Conservation (phyloP, 2,113 vertebrate genomes). For the Daubentonia madagascariensis region DNA sequence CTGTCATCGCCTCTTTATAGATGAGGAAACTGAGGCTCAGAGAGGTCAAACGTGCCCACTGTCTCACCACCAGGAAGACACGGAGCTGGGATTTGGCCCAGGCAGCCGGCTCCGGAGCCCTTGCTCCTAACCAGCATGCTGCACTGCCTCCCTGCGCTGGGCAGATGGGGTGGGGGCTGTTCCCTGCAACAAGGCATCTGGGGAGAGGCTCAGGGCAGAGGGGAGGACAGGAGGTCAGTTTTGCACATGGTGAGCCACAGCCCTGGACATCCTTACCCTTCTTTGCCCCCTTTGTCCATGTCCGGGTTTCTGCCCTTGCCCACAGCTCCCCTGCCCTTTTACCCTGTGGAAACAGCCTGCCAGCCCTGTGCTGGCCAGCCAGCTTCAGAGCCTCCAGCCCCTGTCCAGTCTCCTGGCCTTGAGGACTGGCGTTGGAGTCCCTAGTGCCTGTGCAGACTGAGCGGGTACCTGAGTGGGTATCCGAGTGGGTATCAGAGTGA, state of each 20-base stretch:
- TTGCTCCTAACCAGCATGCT: not conserved
- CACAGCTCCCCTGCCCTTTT: not conserved
- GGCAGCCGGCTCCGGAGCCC: not conserved
- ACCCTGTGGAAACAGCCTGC: not conserved
- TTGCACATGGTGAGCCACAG: not conserved
- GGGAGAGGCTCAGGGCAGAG: not conserved
- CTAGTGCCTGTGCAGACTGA: not conserved
- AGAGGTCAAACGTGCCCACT: not conserved
- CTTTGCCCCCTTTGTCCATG: not conserved
- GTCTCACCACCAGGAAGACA: not conserved
- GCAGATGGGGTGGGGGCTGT: not conserved
- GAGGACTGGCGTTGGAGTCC: not conserved
- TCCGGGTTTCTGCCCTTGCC: not conserved
- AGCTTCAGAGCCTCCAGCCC: not conserved
- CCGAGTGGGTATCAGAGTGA: not conserved
- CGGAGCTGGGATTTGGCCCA: not conserved
- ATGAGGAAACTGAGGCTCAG: not conserved
- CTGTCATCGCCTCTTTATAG: not conserved
- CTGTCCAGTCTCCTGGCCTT: not conserved
- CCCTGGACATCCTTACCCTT: not conserved
- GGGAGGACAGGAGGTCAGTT: not conserved
- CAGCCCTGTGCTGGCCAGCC: no score
- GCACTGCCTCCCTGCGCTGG: not conserved
- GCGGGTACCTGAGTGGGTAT: not conserved
- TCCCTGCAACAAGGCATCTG: not conserved